phyloP scores from a whole-genome alignment of 23 tunicate genomes.

The Trididemnum nubilum region DNA sequence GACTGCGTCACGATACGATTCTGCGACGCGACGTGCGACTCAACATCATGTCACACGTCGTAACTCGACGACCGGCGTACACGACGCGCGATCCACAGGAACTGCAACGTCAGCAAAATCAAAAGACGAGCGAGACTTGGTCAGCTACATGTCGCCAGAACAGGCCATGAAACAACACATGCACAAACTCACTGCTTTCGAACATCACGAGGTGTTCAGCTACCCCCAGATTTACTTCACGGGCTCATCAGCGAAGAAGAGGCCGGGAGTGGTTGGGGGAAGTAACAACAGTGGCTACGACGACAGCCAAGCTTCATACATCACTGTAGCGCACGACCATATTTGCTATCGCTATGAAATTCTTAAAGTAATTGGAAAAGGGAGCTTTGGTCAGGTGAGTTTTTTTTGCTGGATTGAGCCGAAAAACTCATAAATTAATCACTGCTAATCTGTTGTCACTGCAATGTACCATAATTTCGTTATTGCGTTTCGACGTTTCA shows the following conservation, averaged over 20 bases:
- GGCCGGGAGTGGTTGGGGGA: conserved; percentile 86
- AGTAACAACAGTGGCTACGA: conserved; percentile 90
- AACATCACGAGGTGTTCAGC: conserved; percentile 96
- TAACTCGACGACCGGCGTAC: conserved; percentile 23
- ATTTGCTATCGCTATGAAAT: conserved; percentile 95
- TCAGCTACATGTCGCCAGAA: conserved; percentile 78
- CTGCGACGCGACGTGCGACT: conserved; percentile 56
- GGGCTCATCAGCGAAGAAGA: conserved; percentile 82
- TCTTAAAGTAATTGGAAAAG: conserved; percentile 89
- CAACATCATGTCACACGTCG: conserved; percentile 30
- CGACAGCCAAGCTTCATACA: conserved; percentile 94
- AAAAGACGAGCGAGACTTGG: conserved; percentile 35
- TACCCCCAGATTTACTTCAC: conserved; percentile 88
- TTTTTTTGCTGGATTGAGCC: too few relatives aligned
- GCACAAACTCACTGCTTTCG: conserved; percentile 93
- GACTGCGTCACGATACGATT: conserved; percentile 11
- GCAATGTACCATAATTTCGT: too few relatives aligned
- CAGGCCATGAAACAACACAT: conserved; percentile 97
- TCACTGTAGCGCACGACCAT: conserved; percentile 96
- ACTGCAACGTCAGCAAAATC: conserved; percentile 76
- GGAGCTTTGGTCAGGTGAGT: conserved; percentile 95
- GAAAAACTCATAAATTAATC: background rate
- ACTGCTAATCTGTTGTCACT: background rate
- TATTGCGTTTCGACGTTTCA: too few relatives aligned
- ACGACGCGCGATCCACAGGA: conserved; percentile 50